Conservation (phyloP, 1,140 invertebrate species). For the Pectinophora gossypiella region DNA sequence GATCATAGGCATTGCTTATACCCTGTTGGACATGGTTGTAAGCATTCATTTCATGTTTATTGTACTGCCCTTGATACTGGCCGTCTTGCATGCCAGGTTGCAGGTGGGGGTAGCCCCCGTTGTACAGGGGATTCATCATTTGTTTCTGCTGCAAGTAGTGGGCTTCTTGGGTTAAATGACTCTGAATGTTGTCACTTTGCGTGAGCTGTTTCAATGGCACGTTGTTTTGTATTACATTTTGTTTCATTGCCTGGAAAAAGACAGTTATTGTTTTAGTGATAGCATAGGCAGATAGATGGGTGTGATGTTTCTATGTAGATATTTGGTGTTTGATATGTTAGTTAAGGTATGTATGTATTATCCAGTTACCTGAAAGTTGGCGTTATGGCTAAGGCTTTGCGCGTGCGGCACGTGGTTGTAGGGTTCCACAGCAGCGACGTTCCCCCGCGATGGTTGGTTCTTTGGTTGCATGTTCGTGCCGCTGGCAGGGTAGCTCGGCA, state of each 20-base stretch:
- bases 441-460: conserved; percentile 77
- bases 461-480: conserved; percentile 59
- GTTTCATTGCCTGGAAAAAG: conserved; percentile 65
- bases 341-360: no score
- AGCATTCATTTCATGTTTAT: conserved; percentile 54
- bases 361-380: conserved; percentile 71
- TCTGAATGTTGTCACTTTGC: conserved; percentile 67
- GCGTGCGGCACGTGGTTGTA: conserved; percentile 89
- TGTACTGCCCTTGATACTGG: conserved; percentile 59
- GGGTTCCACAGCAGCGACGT: conserved; percentile 92
- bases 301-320: no score
- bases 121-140: conserved; percentile 64
- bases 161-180: conserved; percentile 68
- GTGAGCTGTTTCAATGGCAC: conserved; percentile 72
- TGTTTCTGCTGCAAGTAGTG: conserved; percentile 72
- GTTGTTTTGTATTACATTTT: conserved; percentile 69
- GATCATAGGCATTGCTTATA: conserved; percentile 63
- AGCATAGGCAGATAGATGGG: no score
- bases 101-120: conserved; percentile 58
- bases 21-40: conserved; percentile 64
- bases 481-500: conserved; percentile 56
- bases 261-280: no score
- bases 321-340: no score
- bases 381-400: conserved; percentile 75
- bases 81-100: conserved; percentile 41